phyloP scores from a whole-genome alignment of 2,797 vertebrate species.

The Thaleichthys pacificus region DNA sequence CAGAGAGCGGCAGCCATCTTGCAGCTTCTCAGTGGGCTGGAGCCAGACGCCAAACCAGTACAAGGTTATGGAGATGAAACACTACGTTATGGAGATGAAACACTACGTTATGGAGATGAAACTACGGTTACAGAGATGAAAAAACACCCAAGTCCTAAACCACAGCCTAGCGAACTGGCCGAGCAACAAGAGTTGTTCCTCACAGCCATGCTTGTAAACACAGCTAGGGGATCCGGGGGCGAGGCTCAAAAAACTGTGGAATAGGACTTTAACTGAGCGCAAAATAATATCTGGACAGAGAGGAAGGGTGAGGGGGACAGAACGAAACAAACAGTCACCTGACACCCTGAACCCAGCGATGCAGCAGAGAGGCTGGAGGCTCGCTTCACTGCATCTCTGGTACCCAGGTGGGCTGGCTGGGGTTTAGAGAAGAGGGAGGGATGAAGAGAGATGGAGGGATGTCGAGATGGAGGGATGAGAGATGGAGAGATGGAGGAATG shows the following conservation, averaged over 20 bases:
- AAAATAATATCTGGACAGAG: not conserved
- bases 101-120: not conserved
- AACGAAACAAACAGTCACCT: constrained; percentile 39
- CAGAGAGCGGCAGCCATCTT: constrained; percentile 39
- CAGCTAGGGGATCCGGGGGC: not conserved
- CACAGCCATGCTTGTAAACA: no score
- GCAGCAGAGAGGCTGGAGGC: not conserved
- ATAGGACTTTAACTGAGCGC: not conserved
- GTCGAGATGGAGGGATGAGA: not conserved
- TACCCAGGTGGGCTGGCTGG: not conserved
- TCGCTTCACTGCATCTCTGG: not conserved
- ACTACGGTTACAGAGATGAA: constrained; percentile 1
- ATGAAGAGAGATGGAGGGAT: no score
- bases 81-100: not conserved
- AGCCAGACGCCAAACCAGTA: constrained; percentile 9
- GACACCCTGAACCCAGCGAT: constrained; percentile 22
- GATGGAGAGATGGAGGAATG: no score
- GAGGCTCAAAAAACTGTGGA: not conserved
- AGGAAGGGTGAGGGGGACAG: not conserved
- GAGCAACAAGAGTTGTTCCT: not conserved
- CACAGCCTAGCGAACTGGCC: not conserved
- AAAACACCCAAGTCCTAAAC: not conserved
- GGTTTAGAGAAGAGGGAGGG: not conserved
- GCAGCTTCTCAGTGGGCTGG: constrained; percentile 38
- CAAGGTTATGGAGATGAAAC: constrained; percentile 5